These are phyloP conservation scores for Elaphurus davidianus DNA, from an alignment of 2,113 vertebrate species.

Conservation along the genomic window DNA sequence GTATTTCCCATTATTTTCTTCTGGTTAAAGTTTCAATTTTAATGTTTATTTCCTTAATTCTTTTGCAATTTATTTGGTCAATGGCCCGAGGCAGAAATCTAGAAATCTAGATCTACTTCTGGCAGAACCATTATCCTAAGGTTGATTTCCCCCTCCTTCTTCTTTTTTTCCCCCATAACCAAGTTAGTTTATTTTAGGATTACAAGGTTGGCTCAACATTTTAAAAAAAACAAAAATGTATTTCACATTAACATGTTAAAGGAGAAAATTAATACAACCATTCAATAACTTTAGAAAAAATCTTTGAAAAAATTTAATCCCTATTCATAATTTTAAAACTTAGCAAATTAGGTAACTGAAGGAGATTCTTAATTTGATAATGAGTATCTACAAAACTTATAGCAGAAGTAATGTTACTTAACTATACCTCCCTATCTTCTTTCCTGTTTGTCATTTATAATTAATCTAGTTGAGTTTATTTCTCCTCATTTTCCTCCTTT, in stretches of 20 bases:
- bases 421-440: background rate
- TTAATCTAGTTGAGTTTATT: background rate
- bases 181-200: background rate
- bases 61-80: background rate
- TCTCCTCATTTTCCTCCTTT: background rate
- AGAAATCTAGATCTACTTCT: background rate
- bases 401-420: background rate
- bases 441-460: background rate
- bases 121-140: background rate
- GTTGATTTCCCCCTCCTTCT: background rate
- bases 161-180: background rate
- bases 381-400: background rate
- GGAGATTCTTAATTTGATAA: background rate
- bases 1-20: background rate
- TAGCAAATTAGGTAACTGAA: background rate
- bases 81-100: background rate
- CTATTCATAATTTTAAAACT: background rate
- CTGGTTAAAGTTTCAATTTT: background rate
- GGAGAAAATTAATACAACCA: background rate
- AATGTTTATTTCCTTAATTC: background rate
- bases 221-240: background rate
- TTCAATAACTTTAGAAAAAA: background rate
- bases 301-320: background rate
- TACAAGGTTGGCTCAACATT: background rate
- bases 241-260: background rate